Conservation (phyloP, 2,888 invertebrate genomes). For the Coelinius sp. region DNA sequence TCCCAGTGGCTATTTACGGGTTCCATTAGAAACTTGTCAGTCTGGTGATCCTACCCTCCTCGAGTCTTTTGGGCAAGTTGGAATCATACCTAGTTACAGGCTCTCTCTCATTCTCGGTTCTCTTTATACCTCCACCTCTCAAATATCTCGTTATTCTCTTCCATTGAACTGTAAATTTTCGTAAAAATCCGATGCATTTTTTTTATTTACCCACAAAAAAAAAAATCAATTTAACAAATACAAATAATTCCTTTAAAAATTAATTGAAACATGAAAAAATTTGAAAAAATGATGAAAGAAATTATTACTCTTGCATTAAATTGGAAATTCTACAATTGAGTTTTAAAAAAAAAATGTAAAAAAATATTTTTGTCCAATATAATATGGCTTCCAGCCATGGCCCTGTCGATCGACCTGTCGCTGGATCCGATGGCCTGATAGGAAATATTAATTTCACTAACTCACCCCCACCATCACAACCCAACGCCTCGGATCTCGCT, state of each 20-base stretch:
- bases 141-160: background rate
- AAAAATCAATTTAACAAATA: too few relatives aligned
- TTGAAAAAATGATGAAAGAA: background rate
- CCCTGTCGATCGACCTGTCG: slow-evolving; percentile 47
- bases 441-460: slow-evolving; percentile 61
- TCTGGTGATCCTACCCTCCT: slow-evolving; percentile 62
- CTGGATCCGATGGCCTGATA: slow-evolving; percentile 53
- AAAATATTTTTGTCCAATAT: slow-evolving; percentile 27
- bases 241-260: too few relatives aligned
- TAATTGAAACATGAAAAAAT: too few relatives aligned
- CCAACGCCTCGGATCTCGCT: slow-evolving; percentile 40
- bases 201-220: background rate
- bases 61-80: slow-evolving; percentile 26
- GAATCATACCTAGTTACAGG: slow-evolving; percentile 25
- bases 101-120: slow-evolving; percentile 38
- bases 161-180: background rate
- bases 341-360: background rate
- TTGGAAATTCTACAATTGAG: background rate
- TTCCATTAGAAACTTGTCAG: slow-evolving; percentile 71
- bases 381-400: slow-evolving; percentile 43
- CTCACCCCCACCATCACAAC: slow-evolving; percentile 43
- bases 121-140: background rate
- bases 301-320: background rate
- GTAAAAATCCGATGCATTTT: background rate
- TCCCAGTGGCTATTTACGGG: slow-evolving; percentile 64